A percentile compares a stretch with the other conserved stretches of the same genome.
phyloP scores from a whole-genome alignment of 2,113 vertebrate species.

The Bos javanicus region DNA sequence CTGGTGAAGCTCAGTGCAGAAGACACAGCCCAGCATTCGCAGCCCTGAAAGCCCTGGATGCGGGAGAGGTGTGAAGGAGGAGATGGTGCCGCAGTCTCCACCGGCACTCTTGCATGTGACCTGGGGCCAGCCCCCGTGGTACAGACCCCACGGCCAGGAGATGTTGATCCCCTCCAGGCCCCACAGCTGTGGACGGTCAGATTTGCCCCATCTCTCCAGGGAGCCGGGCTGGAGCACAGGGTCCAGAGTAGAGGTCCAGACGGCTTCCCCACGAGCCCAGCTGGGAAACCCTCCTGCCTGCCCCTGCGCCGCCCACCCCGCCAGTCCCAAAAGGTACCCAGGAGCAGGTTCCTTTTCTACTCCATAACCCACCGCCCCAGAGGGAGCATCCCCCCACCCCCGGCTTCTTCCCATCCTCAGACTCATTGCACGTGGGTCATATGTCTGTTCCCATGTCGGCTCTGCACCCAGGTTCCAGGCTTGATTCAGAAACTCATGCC shows the following conservation, averaged over 20 bases:
- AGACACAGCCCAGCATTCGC: not conserved
- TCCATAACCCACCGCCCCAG: accelerated
- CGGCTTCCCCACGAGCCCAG: accelerated
- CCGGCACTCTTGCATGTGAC: not conserved
- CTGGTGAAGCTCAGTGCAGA: not conserved
- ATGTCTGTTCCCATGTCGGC: not conserved
- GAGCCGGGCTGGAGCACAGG: not conserved
- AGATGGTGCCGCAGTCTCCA: not conserved
- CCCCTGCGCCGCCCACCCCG: not conserved
- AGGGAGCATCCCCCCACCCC: not conserved
- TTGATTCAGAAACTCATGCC: not conserved
- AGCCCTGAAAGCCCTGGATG: not conserved
- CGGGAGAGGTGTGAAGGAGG: not conserved
- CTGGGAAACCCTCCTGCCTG: not conserved
- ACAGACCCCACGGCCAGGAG: not conserved
- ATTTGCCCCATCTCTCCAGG: not conserved
- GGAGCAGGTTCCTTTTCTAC: not conserved
- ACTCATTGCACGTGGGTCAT: not conserved
- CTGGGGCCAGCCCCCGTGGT: not conserved
- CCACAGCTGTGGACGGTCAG: not conserved
- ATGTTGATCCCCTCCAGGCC: not conserved
- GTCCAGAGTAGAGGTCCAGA: not conserved
- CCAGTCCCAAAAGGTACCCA: not conserved
- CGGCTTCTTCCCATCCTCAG: not conserved
- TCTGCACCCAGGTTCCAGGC: not conserved